Evolutionary conservation across 2,888 invertebrate genomes (phyloP).

Genomic region (Drosophila limbata): DNA sequence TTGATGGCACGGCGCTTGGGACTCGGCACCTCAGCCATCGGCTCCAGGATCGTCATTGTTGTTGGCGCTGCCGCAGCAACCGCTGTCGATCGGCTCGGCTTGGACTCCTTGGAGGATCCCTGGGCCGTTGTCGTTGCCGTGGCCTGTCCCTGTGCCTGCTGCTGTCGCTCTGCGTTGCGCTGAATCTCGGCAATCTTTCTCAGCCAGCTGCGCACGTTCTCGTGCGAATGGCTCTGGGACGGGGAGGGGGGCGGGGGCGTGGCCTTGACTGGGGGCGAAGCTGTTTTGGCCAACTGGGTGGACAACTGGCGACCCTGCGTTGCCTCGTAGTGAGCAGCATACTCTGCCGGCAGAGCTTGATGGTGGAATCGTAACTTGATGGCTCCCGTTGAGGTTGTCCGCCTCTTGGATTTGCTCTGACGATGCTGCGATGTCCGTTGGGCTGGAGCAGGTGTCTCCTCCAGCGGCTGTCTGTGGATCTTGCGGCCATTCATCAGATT

Average conservation of each 20-base stretch:
- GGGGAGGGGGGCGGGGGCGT: conserved; percentile 65
- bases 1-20: conserved; percentile 87
- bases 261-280: conserved; percentile 72
- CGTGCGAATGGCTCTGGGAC: conserved; percentile 86
- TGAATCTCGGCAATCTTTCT: conserved; percentile 91
- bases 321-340: conserved; percentile 92
- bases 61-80: not conserved
- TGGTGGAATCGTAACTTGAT: conserved; percentile 93
- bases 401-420: conserved; percentile 53
- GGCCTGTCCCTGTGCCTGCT: conserved; percentile 36
- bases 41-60: not conserved
- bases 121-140: conserved; percentile 1
- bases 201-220: conserved; percentile 91
- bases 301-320: conserved; percentile 86
- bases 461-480: conserved; percentile 33
- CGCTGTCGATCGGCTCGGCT: not conserved
- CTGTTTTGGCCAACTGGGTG: conserved; percentile 78
- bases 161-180: conserved; percentile 82
- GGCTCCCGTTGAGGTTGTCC: conserved; percentile 84
- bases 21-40: conserved; percentile 53
- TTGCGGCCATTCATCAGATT: conserved; percentile 75
- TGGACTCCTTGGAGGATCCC: conserved; percentile 21
- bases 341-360: conserved; percentile 92
- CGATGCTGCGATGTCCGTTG: conserved; percentile 24
- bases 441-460: conserved; percentile 7